Conservation (phyloP, 2,113 vertebrate species). For the Diadophis punctatus region DNA sequence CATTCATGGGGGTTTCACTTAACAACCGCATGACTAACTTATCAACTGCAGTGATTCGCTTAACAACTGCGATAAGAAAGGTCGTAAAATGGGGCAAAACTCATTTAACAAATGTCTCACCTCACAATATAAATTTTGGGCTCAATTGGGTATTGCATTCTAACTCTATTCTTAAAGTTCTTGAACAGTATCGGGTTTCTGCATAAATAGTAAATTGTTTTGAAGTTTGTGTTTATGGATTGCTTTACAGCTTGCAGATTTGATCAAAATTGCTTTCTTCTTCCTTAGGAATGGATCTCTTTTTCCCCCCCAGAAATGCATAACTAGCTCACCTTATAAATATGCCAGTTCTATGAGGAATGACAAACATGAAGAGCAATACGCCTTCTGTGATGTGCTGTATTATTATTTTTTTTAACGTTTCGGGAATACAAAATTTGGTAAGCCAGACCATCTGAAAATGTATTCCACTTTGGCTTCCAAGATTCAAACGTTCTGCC, state of each 20-base stretch:
- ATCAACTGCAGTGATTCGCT: too few species aligned
- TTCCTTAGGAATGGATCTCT: not conserved
- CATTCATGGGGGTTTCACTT: too few species aligned
- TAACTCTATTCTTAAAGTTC: not conserved
- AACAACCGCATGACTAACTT: too few species aligned
- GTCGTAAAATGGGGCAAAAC: too few species aligned
- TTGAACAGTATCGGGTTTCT: not conserved
- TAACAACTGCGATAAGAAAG: too few species aligned
- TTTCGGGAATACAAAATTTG: slow-evolving; percentile 39
- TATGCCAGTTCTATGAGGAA: not conserved
- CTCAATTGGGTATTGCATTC: too few species aligned
- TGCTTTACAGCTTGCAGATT: not conserved
- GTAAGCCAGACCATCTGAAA: slow-evolving; percentile 44
- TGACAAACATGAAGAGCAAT: not conserved
- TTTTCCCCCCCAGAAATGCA: too few species aligned
- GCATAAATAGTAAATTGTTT: not conserved
- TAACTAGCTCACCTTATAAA: not conserved
- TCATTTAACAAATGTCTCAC: too few species aligned
- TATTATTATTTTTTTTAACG: not conserved
- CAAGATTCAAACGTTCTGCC: slow-evolving; percentile 62
- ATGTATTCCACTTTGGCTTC: slow-evolving; percentile 49
- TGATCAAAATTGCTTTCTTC: not conserved
- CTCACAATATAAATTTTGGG: too few species aligned
- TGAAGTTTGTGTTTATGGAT: not conserved
- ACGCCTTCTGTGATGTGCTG: not conserved